Base-by-base conservation (phyloP, 2,113 vertebrate genomes). In the Sphaerodactylus townsendi region DNA sequence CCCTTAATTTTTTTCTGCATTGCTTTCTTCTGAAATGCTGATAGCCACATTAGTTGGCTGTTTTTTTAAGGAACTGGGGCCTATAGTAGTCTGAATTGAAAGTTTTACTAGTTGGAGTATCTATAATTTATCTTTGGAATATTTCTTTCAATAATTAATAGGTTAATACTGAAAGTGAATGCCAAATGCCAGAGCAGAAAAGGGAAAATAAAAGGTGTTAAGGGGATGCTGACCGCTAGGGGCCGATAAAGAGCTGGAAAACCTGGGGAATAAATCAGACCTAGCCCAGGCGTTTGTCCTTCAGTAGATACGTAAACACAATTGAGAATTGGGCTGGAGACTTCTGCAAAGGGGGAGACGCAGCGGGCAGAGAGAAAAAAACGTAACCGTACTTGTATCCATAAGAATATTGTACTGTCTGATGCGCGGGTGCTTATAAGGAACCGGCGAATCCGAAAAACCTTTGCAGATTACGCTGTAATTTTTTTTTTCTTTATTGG, bases 221-320 rank as follows among this genome's bases (percentile, higher is more conserved):
- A 96, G 90, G 92, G 92, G 87, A 5, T 9, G 82, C 71, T 87
- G 59, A 87, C 96, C 95, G 94, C 95, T 95, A 95, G 96, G 94
- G 95, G 96, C 95, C 87, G 95, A 92, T 94, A 89, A 92, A 93
- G 96, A 92, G 93, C 96, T 92, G 94, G 90, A 81, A 82, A 91
- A 94, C 93, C 89, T 89, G 92, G 94, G 90, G 73, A 83, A 92
- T 90, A 80, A 87, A 94, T 93, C 85, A 44, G 92, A 88, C 85
- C 90, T 77, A 91, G 93, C 91, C 87, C 77, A 64, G 92, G 94
- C 69, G 84, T 80, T 83, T 86, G 84, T 89, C 93, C 91, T 93
- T 95, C 93, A 93, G 91, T 85, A 91, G 90, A 44, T 93, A 92
- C 94, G 93, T 81, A 86, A 88, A 90, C 92, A 93, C 93, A 93